Evolutionary conservation across 2,113 vertebrate genomes (phyloP).

Genomic region (Rattus norvegicus): GRCr8 NC_086033.1:100861001-100861500

Average conservation of each 20-base stretch:
- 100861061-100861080: constrained; percentile 70
- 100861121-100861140: constrained; percentile 90
- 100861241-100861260: constrained; percentile 80
- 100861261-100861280: constrained; percentile 55
- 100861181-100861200: constrained; percentile 89
- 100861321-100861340: constrained; percentile 68
- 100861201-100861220: constrained; percentile 85
- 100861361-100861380: background rate
- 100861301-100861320: constrained; percentile 59
- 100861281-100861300: constrained; percentile 65
- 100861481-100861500: background rate
- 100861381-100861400: constrained; percentile 57
- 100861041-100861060: constrained; percentile 80
- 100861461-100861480: background rate
- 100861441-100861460: constrained; percentile 12
- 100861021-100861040: constrained; percentile 68
- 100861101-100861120: constrained; percentile 86
- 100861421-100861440: background rate
- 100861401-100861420: background rate
- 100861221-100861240: constrained; percentile 75
- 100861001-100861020: constrained; percentile 48
- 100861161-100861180: constrained; percentile 90
- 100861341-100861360: constrained; percentile 13
- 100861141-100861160: constrained; percentile 91
- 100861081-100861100: constrained; percentile 84